Conservation (phyloP, 2,888 invertebrate species). For the Hanleya hanleyi region DNA sequence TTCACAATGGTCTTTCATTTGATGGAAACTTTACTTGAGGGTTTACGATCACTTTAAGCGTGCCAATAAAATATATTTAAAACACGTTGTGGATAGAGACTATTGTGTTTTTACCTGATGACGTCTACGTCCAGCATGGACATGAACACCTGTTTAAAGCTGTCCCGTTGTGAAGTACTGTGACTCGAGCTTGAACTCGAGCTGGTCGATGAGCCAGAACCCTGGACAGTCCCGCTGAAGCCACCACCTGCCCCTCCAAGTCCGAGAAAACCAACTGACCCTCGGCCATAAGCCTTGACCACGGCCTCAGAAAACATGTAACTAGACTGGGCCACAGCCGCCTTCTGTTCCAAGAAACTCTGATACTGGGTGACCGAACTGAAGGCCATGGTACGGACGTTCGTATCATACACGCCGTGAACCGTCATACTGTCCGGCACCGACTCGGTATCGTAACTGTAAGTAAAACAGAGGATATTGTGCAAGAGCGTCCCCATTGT, state of each 20-base stretch:
- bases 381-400: slow-evolving; percentile 26
- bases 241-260: slow-evolving; percentile 1
- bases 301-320: slow-evolving; percentile 18
- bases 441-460: slow-evolving; percentile 17
- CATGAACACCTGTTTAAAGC: slow-evolving; percentile 2
- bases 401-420: slow-evolving; percentile 30
- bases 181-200: neutral
- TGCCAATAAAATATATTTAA: too few species aligned
- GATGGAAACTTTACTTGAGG: too few species aligned
- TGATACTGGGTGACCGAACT: slow-evolving; percentile 17
- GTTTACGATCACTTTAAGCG: too few species aligned
- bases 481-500: too few species aligned
- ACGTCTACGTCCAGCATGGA: slow-evolving; percentile 14
- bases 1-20: too few species aligned
- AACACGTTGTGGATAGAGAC: too few species aligned
- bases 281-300: neutral
- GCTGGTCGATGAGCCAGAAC: neutral
- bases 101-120: neutral
- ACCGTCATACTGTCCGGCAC: slow-evolving; percentile 31
- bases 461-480: neutral
- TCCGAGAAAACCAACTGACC: slow-evolving; percentile 6
- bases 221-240: neutral
- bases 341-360: slow-evolving; percentile 22
- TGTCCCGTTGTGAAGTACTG: slow-evolving; percentile 4
- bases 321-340: slow-evolving; percentile 23